These are phyloP conservation scores for Batillaria attramentaria DNA, from an alignment of 1,140 invertebrate genomes.

Conservation along the genomic window DNA sequence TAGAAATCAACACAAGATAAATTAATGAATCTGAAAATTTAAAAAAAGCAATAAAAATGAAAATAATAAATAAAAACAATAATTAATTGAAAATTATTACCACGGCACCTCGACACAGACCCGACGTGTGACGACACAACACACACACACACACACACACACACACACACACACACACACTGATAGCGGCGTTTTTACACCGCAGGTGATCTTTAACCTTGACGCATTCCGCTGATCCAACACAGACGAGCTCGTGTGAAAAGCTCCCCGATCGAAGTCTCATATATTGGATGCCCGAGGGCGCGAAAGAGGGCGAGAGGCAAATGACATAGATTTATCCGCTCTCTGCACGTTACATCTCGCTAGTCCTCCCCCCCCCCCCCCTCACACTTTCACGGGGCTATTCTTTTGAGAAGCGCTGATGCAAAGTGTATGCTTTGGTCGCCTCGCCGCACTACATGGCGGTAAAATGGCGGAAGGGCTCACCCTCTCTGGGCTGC, in stretches of 20 bases:
- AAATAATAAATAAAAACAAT: neutral
- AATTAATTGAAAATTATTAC: neutral
- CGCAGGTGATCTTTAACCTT: neutral
- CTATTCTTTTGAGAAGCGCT: neutral
- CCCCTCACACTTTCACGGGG: conserved; percentile 13
- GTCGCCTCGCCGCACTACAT: neutral
- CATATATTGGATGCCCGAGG: conserved; percentile 26
- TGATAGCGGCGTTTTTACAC: too few relatives aligned
- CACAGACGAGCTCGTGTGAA: too few relatives aligned
- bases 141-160: neutral
- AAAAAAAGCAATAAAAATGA: neutral
- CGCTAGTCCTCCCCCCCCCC: too few relatives aligned
- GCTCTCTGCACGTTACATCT: conserved; percentile 11
- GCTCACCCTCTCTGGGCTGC: neutral
- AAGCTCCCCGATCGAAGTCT: conserved; percentile 26
- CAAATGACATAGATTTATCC: conserved; percentile 17
- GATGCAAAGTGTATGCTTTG: conserved; percentile 26
- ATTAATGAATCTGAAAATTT: neutral
- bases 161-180: too few relatives aligned
- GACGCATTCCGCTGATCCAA: neutral
- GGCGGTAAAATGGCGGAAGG: conserved; percentile 14
- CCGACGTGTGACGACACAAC: neutral
- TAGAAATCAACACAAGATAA: too few relatives aligned
- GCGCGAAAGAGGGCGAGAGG: conserved; percentile 9
- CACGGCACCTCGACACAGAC: neutral